Percentiles rank a stretch among this genome's conserved stretches.
Evolutionary conservation across 2,113 vertebrate genomes (phyloP).

Genomic region (Ctenodactylus gundi): DNA sequence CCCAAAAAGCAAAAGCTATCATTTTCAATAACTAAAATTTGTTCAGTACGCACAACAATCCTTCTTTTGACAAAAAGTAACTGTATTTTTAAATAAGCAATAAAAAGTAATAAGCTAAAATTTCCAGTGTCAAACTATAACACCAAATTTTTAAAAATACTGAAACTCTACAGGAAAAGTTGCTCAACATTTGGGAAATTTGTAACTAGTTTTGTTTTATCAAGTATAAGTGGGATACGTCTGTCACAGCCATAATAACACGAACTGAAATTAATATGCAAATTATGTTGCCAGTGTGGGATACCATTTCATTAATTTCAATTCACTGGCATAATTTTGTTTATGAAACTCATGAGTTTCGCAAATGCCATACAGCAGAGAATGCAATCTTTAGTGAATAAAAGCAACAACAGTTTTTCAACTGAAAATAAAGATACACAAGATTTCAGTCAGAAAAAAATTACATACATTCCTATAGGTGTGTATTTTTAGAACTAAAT

Average conservation of each 20-base stretch:
- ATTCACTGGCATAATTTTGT: constrained; percentile 86
- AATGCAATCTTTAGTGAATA: constrained; percentile 83
- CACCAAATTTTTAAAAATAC: constrained; percentile 78
- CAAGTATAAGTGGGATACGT: constrained; percentile 84
- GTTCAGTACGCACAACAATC: neutral
- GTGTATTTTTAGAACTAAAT: neutral
- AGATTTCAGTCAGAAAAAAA: constrained; percentile 20
- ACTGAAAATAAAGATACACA: neutral
- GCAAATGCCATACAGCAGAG: constrained; percentile 77
- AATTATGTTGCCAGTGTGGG: constrained; percentile 83
- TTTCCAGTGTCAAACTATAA: constrained; percentile 75
- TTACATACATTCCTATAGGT: neutral
- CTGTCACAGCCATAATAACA: constrained; percentile 85
- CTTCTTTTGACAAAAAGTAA: constrained; percentile 69
- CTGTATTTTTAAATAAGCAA: constrained; percentile 72
- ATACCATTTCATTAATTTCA: constrained; percentile 88
- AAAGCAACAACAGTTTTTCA: constrained; percentile 48
- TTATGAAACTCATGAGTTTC: constrained; percentile 88
- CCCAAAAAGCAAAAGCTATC: neutral
- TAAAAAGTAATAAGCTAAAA: constrained; percentile 68
- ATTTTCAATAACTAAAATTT: neutral
- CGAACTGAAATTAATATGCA: constrained; percentile 89
- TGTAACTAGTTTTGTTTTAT: constrained; percentile 78
- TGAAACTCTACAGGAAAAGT: constrained; percentile 72
- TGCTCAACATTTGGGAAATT: constrained; percentile 80